Base-by-base conservation (phyloP, 2,113 vertebrate genomes). In the Petroica traversi region DNA sequence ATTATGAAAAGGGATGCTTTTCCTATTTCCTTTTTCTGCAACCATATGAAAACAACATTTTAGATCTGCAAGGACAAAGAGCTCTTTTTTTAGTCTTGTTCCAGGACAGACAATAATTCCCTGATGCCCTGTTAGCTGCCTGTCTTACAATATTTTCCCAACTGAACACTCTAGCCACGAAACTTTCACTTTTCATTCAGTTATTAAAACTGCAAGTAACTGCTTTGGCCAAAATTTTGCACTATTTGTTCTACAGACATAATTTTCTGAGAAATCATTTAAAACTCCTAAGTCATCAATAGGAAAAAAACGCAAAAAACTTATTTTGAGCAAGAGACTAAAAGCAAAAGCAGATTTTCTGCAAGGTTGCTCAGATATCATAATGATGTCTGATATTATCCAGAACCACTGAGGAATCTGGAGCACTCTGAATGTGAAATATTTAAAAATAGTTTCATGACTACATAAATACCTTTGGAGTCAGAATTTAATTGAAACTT, bases 401-500 rank as follows among this genome's bases (percentile, higher is more conserved):
- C 79, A 93, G 92, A 94, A 86, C 61, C 59, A 78, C 73, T 59
- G 46, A 93, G 68, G 76, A 95, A 96, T 95, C 91, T 94, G 80
- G 91, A 95, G 83, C 92, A 93, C 86, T 95, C 86, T 78, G 73
- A 94, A 88, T 81, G 41, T 86, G 83, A 93, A 95, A 69, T 95
- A 96, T 95, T 95, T 95, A 91, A 95, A 95, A 95, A 97, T 97
- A 95, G 89, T 97, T 97, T 93, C 83, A 95, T 93, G 86, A 84
- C 92, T 96, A 72, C 91, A 95, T 91, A 93, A 97, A 95, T 95
- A 95, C 83, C 91, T 97, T 96, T 95, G 92, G 95, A 96, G 72
- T 96, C 88, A 92, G 94, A 95, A 97, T 93, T 97, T 96, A 97
- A 97, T 94, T 96, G 94, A 96, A 95, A 93, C 91, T 96, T 95